Evolutionary conservation across 2,888 invertebrate genomes (phyloP), one percentile per base, ranked within the genome.

Genomic region (Tineola bisselliella): DNA sequence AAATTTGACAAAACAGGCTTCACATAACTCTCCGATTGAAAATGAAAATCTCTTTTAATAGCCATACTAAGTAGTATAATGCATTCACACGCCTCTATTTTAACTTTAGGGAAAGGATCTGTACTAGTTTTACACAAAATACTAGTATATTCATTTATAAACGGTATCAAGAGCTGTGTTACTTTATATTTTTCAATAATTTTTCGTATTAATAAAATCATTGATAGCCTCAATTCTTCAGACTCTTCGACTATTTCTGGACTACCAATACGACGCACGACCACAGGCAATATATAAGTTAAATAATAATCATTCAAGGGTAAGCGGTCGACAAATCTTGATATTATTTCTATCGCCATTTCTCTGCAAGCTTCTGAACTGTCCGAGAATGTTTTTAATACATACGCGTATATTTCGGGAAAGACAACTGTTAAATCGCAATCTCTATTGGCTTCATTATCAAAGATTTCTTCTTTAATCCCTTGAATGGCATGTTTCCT

Each of bases 21-120:
- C 0, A 94, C 89, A 64, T 95, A 87, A 44, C 81, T 88, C 68
- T 94, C 94, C 0, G 93, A 92, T 66, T 91, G 91, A 64, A 90
- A 86, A 69, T 94, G 93, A 74, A 97, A 94, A 69, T 93, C 89
- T 63, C 86, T 81, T 0, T 92, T 91, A 8, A 92, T 69, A 2
- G 89, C 82, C 62, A 84, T 87, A 0, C 94, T 90, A 48, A 96
- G 68, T 60, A 89, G 75, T 1, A 91, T 89, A 52, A 94, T 89
- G 67, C 93, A 92, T 63, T 88, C 84, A 74, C 95, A 95, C 48
- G 93, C 92, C 68, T 91, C 90, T 67, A 92, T 90, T 75, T 94
- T 95, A 0, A 97, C 92, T 67, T 92, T 90, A 2, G 95, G 93
- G 79, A 90, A 95, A 25, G 91, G 91, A 79, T 97, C 97, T 0